Base-by-base conservation (phyloP, 2,113 vertebrate species). In the Rhinolophus ferrumequinum region DNA sequence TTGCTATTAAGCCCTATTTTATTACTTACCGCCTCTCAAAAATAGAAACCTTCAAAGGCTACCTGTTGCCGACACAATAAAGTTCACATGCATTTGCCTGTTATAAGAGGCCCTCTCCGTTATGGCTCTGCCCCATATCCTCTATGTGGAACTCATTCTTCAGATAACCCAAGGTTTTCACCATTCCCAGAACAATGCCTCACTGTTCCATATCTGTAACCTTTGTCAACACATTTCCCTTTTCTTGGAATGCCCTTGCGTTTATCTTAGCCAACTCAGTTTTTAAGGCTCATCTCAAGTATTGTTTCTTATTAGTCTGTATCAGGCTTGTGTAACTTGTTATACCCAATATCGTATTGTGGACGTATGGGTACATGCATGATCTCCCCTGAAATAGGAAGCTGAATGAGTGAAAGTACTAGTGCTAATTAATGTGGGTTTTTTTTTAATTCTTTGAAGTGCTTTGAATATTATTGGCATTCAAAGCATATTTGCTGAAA, bases 281-380 rank as follows among this genome's bases (percentile, higher is more conserved):
- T 62, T 75, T 70, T 64, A 89, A 86, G 50, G 7, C 28, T 83
- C 54, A 93, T 16, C 22, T 91, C 30, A 86, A 64, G 58, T 56
- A 89, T 33, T 9, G 28, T 85, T 82, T 96, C 72, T 80, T 62
- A 88, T 82, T 88, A 70, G 18, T 73, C 77, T 88, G 80, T 73
- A 28, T 84, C 1, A 96, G 13, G 14, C 4, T 13, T 47, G 11
- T 41, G 13, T 86, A 69, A 19, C 15, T 85, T 73, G 52, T 62
- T 22, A 66, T 35, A 56, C 6, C 9, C 56, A 88, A 14, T 88
- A 44, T 41, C 77, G 18, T 52, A 56, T 21, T 93, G 41, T 69
- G 50, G 41, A 56, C 81, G 72, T 76, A 21, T 67, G 50, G 10
- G 8, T 41, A 33, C 10, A 50, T 79, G 52, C 3, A 11, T 21